Conservation (phyloP, 64 coral and sea anemone genomes). For the Catalaphyllia jardinei region DNA sequence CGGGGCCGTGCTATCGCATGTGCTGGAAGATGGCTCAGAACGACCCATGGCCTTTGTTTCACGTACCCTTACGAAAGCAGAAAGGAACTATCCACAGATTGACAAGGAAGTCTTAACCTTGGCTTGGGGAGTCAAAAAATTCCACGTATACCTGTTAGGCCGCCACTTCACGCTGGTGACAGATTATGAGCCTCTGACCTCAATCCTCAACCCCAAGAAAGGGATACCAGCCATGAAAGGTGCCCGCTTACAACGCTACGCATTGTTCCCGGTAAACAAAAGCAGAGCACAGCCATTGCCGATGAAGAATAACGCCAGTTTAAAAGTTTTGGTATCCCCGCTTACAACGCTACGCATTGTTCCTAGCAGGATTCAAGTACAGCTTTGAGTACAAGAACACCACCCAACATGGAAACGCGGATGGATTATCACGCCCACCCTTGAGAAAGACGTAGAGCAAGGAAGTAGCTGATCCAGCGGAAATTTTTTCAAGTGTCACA, state of each 20-base stretch:
- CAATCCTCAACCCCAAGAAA: conserved; percentile 34
- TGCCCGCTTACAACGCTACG: conserved; percentile 15
- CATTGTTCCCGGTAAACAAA: too few species aligned
- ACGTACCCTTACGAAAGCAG: too few species aligned
- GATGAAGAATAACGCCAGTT: too few species aligned
- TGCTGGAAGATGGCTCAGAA: too few species aligned
- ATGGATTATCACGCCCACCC: conserved; percentile 38
- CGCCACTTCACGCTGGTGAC: not conserved
- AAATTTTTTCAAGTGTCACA: too few species aligned
- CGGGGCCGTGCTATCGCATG: too few species aligned
- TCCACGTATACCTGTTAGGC: not conserved
- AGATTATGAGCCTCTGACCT: conserved; percentile 27
- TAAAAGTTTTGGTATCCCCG: too few species aligned
- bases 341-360: conserved; percentile 24
- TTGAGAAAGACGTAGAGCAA: not conserved
- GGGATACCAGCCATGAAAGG: conserved; percentile 41
- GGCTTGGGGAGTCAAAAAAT: conserved; percentile 53
- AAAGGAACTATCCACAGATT: too few species aligned
- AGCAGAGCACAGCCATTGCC: too few species aligned
- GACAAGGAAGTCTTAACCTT: not conserved
- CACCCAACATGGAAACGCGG: conserved; percentile 25
- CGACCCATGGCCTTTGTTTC: too few species aligned
- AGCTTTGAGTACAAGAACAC: conserved; percentile 31
- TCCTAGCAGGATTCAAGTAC: not conserved
- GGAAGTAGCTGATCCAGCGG: not conserved